Evolutionary conservation across 2,797 vertebrate species (phyloP), one percentile per base, ranked within the genome.

Genomic region (Selene dorsalis): DNA sequence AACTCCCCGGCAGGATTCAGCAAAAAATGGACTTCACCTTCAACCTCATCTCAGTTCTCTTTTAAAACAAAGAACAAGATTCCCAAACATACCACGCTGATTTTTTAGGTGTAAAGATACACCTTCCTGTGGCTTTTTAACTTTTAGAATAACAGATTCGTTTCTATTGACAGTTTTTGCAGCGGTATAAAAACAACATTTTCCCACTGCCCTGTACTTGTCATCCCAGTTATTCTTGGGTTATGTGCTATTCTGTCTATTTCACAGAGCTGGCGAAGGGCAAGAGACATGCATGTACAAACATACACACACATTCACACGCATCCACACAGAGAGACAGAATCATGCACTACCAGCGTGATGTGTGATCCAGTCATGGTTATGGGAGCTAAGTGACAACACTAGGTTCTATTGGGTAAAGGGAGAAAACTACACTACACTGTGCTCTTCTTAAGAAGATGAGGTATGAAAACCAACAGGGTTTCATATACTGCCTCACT

Each of bases 281-380:
- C 90, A 92, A 71, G 20, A 58, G 20, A 35, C 22, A 78, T 32
- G 24, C 38, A 75, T 28, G 2, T 84, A 83, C 69, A 64, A 60
- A 74, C 81, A 11, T 89, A 93, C 89, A 91, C 84, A 93, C 89
- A 91, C 84, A 71, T 22, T 39, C 8, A 45, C 26, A 50, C 2
- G n/a, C n/a, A n/a, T n/a, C n/a, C n/a, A n/a, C n/a, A n/a, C n/a
- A n/a, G n/a, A 7, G 20, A 16, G 30, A 52, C 30, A 30, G 16
- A 48, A 2, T 17, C 18, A 52, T 60, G 39, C 43, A 35, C 17
- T 48, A 65, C 39, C 50, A 61, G 28, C 75, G 73, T 56, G 28
- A 79, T 73, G 28, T 77, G 73, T 56, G 24, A 79, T 71, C 65
- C 65, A 78, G 10, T 79, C 79, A 70, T 73, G 50, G 58, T 69